Base-by-base conservation (phyloP, 2,888 invertebrate genomes). In the Isoperla grammatica region DNA sequence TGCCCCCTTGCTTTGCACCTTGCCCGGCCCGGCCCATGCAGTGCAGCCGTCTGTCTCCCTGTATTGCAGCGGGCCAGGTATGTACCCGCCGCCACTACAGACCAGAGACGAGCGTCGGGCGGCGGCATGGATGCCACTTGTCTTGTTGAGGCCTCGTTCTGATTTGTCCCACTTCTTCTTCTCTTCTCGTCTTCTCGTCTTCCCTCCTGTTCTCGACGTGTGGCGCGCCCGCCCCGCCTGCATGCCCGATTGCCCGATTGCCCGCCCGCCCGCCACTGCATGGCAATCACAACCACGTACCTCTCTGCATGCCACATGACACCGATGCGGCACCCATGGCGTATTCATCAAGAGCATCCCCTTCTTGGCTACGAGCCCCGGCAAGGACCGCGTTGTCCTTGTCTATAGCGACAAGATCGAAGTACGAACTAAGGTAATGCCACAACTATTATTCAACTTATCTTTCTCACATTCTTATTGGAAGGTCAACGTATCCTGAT, bases 101-200 rank as follows among this genome's bases (percentile, higher is more conserved):
- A 86, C 71, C 87, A 87, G 75, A 71, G 69, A 64, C 89, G 87
- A 75, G 88, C 88, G 78, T 87, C 86, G 61, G 87, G 88, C 70
- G 87, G 86, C 68, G 87, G 87, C 65, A 86, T 88, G 87, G 90
- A 90, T 72, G 89, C 87, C 71, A 89, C 89, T 68, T 90, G 89
- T 74, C 80, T 90, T 72, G 90, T 90, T 69, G 90, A 90, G 75
- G 90, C 89, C 69, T 89, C 89, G 65, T 90, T 90, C 79, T 89
- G 83, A 79, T 61, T 61, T 62, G 63, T 61, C 63, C 61, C 63
- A 48, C 59, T 57, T 58, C 72, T 74, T 74, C 73, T 74, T 74
- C 72, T 73, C 61, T 63, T 74, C 60, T 63, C 67, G 62, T 63
- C 65, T 64, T 57, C 56, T 8, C 29, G 4, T n/a, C n/a, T n/a